Evolutionary conservation across 2,113 vertebrate genomes (phyloP).

Genomic region (Symphodus melops): DNA sequence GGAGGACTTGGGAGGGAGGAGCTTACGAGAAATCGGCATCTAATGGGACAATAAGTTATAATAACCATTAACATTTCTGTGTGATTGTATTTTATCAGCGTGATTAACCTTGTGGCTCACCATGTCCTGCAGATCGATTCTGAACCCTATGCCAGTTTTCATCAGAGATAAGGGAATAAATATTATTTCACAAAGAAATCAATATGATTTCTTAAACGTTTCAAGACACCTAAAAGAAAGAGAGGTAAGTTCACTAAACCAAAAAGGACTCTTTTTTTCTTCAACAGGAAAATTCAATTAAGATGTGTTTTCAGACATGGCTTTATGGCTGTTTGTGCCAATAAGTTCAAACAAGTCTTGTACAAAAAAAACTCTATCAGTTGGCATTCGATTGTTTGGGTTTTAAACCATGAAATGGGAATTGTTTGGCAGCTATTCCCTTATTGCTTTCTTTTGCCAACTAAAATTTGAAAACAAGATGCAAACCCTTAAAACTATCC

Average conservation of each 20-base stretch:
- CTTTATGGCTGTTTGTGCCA: background rate
- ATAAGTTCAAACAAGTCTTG: background rate
- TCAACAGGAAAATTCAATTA: background rate
- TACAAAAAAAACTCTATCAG: background rate
- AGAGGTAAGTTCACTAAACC: background rate
- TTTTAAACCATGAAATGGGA: too few relatives aligned
- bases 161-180: conserved; percentile 1
- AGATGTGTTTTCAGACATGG: background rate
- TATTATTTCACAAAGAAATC: background rate
- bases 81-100: conserved; percentile 6
- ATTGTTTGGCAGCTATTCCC: too few relatives aligned
- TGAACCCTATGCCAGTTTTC: conserved; percentile 10
- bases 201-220: background rate
- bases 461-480: background rate
- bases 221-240: background rate
- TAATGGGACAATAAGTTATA: background rate
- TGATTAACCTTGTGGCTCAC: conserved; percentile 16
- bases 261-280: background rate
- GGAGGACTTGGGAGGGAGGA: background rate
- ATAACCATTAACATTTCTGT: background rate
- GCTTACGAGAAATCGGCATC: background rate
- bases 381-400: too few relatives aligned
- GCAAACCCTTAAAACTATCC: conserved; percentile 2
- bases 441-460: background rate
- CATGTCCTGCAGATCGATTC: conserved; percentile 10